Conservation (phyloP, 2,888 invertebrate species). For the Dynastes tityus region DNA sequence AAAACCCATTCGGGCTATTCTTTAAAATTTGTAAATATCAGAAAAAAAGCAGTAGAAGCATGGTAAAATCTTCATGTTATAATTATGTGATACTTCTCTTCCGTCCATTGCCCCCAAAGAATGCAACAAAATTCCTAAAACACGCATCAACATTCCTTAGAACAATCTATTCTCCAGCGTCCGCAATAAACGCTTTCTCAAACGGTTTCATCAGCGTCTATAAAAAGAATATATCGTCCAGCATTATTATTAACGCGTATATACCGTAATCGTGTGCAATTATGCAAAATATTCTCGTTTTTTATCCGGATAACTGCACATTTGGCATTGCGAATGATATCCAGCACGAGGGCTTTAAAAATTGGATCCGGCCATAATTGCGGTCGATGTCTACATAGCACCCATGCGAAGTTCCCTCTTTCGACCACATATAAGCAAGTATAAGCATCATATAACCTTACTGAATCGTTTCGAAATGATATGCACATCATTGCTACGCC, state of each 20-base stretch:
- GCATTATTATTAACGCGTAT: conserved; percentile 3
- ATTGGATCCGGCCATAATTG: conserved; percentile 14
- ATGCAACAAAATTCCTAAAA: no score
- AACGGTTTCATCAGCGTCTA: not conserved
- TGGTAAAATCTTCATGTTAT: no score
- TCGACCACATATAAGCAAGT: not conserved
- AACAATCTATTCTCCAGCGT: not conserved
- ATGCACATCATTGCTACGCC: conserved; percentile 26
- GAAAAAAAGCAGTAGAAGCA: no score
- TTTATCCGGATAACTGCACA: conserved; percentile 1
- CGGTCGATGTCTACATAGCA: not conserved
- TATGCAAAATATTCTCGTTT: conserved; percentile 4
- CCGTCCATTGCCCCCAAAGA: no score
- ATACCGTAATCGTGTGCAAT: not conserved
- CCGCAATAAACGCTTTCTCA: not conserved
- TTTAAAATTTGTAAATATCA: no score
- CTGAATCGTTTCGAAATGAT: conserved; percentile 4
- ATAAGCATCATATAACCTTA: not conserved
- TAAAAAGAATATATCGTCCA: not conserved
- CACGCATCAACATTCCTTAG: no score
- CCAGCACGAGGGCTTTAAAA: not conserved
- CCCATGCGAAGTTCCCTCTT: not conserved
- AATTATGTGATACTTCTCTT: no score
- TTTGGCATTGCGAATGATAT: not conserved
- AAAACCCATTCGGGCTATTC: no score